Evolutionary conservation across 2,888 invertebrate species (phyloP), one percentile per base, ranked within the genome.

Genomic region (Drosophila tripunctata): DNA sequence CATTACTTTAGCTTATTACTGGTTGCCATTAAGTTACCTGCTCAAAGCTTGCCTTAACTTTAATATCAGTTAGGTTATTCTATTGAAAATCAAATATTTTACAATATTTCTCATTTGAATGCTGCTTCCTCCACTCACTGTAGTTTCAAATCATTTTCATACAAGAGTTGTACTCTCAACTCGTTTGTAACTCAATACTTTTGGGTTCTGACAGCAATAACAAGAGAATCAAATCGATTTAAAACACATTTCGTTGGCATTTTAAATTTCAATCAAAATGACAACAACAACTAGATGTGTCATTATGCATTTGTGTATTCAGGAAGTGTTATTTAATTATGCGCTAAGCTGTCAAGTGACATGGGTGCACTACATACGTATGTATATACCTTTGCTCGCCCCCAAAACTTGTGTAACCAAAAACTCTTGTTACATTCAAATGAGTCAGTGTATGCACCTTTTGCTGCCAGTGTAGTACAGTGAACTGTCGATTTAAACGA

Each of bases 321-420:
- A n/a, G n/a, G n/a, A n/a, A n/a, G n/a, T 81, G 67, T 82, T 75
- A 81, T 82, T 85, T 76, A 85, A 81, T 81, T 81, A 81, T 85
- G 79, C 83, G 74, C 74, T 82, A 81, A 86, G 81, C 81, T 84
- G 80, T 84, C 85, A 84, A 81, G 58, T 76, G 81, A 81, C 86
- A 82, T 74, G 86, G 83, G 86, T 86, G 64, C 62, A 76, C 38
- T 64, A 43, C 22, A 58, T 10, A n/a, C n/a, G n/a, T n/a, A n/a
- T n/a, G n/a, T n/a, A n/a, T n/a, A n/a, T n/a, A n/a, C n/a, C n/a
- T n/a, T 31, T 17, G 19, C 14, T 7, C n/a, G 17, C 27, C n/a
- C 41, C 21, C 40, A 27, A 24, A 24, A 24, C 12, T 45, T 30
- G 4, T 44, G 64, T 45, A 33, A 47, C 36, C 58, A 47, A 56